Evolutionary conservation across 2,888 invertebrate genomes (phyloP).

Genomic region (Arenicola marina): DNA sequence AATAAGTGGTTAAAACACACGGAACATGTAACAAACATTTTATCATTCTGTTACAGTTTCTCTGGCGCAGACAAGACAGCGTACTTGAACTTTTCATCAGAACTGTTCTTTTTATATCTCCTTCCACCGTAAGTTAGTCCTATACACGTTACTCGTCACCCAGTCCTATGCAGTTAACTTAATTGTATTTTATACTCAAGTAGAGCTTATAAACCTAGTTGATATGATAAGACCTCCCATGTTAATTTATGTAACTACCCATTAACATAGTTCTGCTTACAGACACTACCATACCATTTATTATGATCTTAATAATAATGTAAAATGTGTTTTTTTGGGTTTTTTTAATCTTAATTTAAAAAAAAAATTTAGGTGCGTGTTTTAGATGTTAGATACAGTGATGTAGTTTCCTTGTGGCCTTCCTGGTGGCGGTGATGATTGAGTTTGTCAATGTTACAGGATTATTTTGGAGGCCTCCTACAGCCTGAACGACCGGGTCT

Average conservation of each 20-base stretch:
- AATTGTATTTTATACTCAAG: too few relatives aligned
- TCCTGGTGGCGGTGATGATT: not conserved
- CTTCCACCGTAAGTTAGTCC: constrained; percentile 64
- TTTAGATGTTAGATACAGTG: not conserved
- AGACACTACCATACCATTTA: too few relatives aligned
- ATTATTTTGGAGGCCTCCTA: constrained; percentile 67
- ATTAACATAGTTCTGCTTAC: too few relatives aligned
- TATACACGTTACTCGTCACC: too few relatives aligned
- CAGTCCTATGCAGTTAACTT: too few relatives aligned
- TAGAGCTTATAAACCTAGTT: too few relatives aligned
- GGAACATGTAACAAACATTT: constrained; percentile 2
- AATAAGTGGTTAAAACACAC: too few relatives aligned
- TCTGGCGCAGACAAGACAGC: constrained; percentile 32
- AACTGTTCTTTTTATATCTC: constrained; percentile 61
- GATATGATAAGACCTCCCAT: too few relatives aligned
- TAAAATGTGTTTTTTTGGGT: not conserved
- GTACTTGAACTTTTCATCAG: constrained; percentile 43
- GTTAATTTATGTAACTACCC: too few relatives aligned
- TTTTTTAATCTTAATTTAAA: not conserved
- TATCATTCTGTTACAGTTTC: constrained; percentile 36
- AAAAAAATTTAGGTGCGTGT: not conserved
- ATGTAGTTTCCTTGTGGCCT: too few relatives aligned
- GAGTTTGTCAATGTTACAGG: constrained; percentile 43
- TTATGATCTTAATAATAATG: not conserved
- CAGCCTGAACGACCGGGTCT: constrained; percentile 65